Evolutionary conservation across 1,140 invertebrate species (phyloP).

Genomic region (Apolygus lucorum): DNA sequence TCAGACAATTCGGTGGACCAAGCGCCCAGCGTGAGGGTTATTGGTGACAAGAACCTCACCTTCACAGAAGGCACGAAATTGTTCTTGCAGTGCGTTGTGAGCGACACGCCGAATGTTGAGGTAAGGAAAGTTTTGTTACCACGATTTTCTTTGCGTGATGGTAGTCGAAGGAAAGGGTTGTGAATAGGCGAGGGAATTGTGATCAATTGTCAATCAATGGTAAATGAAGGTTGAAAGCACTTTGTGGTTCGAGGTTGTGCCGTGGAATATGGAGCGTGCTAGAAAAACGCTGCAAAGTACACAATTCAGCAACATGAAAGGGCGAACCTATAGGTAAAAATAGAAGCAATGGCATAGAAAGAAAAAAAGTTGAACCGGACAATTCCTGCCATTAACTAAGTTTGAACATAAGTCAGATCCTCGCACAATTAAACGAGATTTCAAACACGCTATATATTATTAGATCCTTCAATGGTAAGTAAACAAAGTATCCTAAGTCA

Average conservation of each 20-base stretch:
- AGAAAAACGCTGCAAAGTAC: neutral
- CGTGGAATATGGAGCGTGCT: neutral
- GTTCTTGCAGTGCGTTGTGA: neutral
- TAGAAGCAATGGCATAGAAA: neutral
- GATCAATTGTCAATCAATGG: neutral
- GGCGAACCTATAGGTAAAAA: neutral
- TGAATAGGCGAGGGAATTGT: neutral
- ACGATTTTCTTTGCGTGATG: neutral
- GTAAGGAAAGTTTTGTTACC: neutral
- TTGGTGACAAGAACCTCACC: constrained; percentile 9
- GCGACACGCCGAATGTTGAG: neutral
- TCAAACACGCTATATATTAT: neutral
- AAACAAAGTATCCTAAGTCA: neutral
- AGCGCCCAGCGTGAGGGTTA: neutral
- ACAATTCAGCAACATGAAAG: neutral
- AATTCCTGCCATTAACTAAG: no score
- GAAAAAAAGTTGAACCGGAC: no score
- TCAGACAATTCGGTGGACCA: no score
- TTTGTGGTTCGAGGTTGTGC: neutral
- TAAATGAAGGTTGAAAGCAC: neutral
- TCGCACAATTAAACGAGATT: neutral
- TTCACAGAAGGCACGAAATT: neutral
- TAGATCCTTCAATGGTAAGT: neutral
- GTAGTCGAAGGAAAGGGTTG: neutral
- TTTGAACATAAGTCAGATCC: neutral